A percentile compares a stretch with the other conserved stretches of the same genome.
Evolutionary conservation across 2,113 vertebrate species (phyloP).

Genomic region (Salminus brasiliensis): DNA sequence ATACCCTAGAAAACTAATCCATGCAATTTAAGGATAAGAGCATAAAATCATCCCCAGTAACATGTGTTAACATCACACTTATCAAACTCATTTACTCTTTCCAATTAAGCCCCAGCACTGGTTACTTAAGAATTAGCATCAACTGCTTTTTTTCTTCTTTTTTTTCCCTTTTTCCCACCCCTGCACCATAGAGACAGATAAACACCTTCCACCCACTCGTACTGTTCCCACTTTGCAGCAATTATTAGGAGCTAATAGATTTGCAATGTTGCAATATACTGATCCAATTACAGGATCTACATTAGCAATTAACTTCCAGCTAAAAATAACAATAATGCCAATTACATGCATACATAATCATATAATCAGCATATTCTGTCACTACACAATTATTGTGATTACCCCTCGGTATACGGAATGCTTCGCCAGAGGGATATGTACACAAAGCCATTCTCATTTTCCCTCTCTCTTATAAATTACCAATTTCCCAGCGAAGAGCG

Average conservation of each 20-base stretch:
- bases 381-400: constrained; percentile 84
- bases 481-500: constrained; percentile 49
- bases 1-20: neutral
- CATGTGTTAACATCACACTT: constrained; percentile 34
- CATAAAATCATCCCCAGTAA: constrained; percentile 18
- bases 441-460: constrained; percentile 78
- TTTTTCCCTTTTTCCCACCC: constrained; percentile 55
- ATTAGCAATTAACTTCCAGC: constrained; percentile 86
- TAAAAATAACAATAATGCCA: constrained; percentile 87
- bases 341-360: constrained; percentile 84
- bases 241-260: constrained; percentile 85
- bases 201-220: constrained; percentile 80
- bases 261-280: constrained; percentile 82
- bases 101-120: constrained; percentile 39
- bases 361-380: constrained; percentile 84
- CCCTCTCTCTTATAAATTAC: constrained; percentile 59
- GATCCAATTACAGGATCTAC: constrained; percentile 85
- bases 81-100: constrained; percentile 26
- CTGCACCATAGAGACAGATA: constrained; percentile 69
- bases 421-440: constrained; percentile 78
- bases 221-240: constrained; percentile 80
- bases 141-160: constrained; percentile 47
- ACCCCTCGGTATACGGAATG: constrained; percentile 80
- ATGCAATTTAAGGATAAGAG: constrained; percentile 6
- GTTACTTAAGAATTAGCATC: constrained; percentile 32